Base-by-base conservation (phyloP, 2,888 invertebrate genomes). In the Uropetala carovei region DNA sequence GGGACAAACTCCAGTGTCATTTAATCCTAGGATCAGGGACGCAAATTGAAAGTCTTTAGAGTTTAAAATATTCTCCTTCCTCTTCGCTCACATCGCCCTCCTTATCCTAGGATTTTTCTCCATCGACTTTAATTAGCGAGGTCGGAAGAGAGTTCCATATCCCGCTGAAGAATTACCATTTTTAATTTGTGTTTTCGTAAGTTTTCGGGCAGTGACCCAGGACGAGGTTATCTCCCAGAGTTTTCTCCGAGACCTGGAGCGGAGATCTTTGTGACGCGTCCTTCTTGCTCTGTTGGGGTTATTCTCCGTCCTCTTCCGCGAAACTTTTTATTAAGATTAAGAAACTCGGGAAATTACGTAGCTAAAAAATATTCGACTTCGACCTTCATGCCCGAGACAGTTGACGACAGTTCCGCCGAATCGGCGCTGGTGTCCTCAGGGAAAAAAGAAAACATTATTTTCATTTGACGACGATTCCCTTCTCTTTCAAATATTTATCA, bases 21-120 rank as follows among this genome's bases (percentile, higher is more conserved):
- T 83, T 83, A 83, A 83, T 83, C 83, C 83, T 9, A 43, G 16
- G 83, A 83, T 83, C 83, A 83, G 43, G 7, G 83, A 56, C 83
- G 16, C 83, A 83, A 83, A 83, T 83, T 83, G 83, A 83, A 83
- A 83, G 83, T 83, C 83, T 43, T 43, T 43, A 30, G 56, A 43
- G 30, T 83, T 83, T 83, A 43, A 56, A 18, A 43, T 18, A 83
- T 83, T 43, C 16, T 27, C 83, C 83, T 14, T 5, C 43, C 82
- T 27, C 82, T 43, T 82, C 11, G 16, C 82, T 43, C 13, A 10
- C 27, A 27, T 16, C 5, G 27, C 9, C 16, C 83, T 56, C 83
- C 27, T 30, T 8, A 11, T 16, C 14, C 56, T 14, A 0, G 43
- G 14, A 83, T 83, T 83, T 56, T 83, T 43, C 14, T 56, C n/a